Percentiles rank a stretch among this genome's conserved stretches.
These are phyloP conservation scores for Drosophila mimetica DNA, from an alignment of 2,888 invertebrate genomes.

Conservation along the genomic window DNA sequence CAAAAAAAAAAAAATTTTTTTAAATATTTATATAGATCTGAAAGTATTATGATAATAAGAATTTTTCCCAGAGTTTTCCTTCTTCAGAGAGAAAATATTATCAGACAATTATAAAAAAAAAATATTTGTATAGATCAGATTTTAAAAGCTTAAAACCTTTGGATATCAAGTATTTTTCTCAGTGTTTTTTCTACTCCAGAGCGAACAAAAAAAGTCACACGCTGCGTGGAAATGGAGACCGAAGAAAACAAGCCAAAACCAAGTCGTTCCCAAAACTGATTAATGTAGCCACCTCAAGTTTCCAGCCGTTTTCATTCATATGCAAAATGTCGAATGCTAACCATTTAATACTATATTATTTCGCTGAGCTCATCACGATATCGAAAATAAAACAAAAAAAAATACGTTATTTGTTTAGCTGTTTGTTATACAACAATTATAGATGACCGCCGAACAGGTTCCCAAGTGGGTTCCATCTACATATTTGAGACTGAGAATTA, in stretches of 20 bases:
- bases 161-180: too few species aligned
- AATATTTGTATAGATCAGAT: too few species aligned
- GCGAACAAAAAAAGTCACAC: slow-evolving; percentile 31
- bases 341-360: slow-evolving; percentile 47
- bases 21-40: too few species aligned
- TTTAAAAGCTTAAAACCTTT: too few species aligned
- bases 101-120: too few species aligned
- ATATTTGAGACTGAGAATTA: background rate
- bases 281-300: slow-evolving; percentile 66
- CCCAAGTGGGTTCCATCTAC: slow-evolving; percentile 15
- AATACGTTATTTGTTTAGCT: slow-evolving; percentile 10
- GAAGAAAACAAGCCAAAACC: slow-evolving; percentile 17
- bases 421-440: slow-evolving; percentile 48
- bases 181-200: background rate
- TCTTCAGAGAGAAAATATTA: too few species aligned
- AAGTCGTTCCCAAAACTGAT: slow-evolving; percentile 56
- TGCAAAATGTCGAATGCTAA: slow-evolving; percentile 61
- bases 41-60: too few species aligned
- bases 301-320: slow-evolving; percentile 72
- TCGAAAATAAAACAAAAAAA: slow-evolving; percentile 4
- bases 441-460: slow-evolving; percentile 39
- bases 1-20: too few species aligned
- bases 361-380: slow-evolving; percentile 47
- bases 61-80: too few species aligned
- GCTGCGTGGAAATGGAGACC: slow-evolving; percentile 37